These are phyloP conservation scores for Scolanthus callimorphus DNA, from an alignment of 92 coral and sea anemone genomes.

Conservation along the genomic window DNA sequence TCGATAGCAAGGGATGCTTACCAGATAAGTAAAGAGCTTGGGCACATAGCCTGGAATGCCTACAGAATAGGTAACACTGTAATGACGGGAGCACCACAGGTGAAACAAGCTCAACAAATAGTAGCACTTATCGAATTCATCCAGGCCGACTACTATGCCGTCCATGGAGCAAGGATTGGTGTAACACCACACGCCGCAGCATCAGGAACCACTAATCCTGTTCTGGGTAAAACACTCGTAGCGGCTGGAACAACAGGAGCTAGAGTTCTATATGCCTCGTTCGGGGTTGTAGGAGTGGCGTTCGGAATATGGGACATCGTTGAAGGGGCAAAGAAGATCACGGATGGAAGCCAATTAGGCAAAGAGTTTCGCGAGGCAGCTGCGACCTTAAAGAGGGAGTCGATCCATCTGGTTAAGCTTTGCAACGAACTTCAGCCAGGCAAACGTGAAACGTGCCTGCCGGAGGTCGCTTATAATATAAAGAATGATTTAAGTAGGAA, in stretches of 20 bases:
- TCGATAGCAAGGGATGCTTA: too few species aligned
- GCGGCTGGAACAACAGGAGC: slow-evolving; percentile 24
- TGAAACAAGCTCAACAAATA: neutral
- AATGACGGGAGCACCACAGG: neutral
- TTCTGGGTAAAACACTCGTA: slow-evolving; percentile 8
- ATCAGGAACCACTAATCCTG: neutral
- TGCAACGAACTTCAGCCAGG: slow-evolving; percentile 11
- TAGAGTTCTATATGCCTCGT: neutral
- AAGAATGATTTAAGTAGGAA: too few species aligned
- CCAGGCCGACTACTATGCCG: slow-evolving; percentile 13
- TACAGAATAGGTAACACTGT: neutral
- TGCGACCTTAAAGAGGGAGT: slow-evolving; percentile 5
- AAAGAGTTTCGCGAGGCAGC: slow-evolving; percentile 13
- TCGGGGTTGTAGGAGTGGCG: slow-evolving; percentile 5
- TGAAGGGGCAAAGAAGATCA: slow-evolving; percentile 17
- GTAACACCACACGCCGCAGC: neutral
- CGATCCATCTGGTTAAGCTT: slow-evolving; percentile 9
- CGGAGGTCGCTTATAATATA: too few species aligned
- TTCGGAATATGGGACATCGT: slow-evolving; percentile 9
- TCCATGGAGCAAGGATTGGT: slow-evolving; percentile 9
- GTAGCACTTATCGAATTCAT: slow-evolving; percentile 2
- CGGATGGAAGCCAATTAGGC: slow-evolving; percentile 9
- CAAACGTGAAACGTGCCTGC: neutral
- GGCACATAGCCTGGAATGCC: too few species aligned
- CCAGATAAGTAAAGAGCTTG: too few species aligned